phyloP scores from a whole-genome alignment of 2,113 vertebrate genomes.

The Odocoileus hemionus region DNA sequence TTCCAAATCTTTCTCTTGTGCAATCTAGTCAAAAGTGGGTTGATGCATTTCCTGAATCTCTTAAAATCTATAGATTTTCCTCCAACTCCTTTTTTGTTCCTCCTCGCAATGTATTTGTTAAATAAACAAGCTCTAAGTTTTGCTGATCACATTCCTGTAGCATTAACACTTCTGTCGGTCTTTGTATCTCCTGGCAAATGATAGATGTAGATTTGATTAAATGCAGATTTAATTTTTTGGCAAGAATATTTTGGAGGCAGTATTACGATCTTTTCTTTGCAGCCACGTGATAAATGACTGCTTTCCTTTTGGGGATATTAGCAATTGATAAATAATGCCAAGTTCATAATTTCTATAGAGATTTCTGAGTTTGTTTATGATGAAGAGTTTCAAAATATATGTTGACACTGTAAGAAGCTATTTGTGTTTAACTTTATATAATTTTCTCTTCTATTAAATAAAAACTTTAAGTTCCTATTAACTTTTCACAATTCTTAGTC shows the following conservation, averaged over 20 bases:
- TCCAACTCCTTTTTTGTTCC: background rate
- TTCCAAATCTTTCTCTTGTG: background rate
- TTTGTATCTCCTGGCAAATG: background rate
- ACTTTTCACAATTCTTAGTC: background rate
- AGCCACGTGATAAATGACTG: background rate
- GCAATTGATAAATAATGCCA: background rate
- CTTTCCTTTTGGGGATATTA: background rate
- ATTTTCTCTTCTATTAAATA: background rate
- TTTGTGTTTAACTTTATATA: background rate
- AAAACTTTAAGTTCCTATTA: background rate
- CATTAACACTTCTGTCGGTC: background rate
- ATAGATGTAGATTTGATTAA: background rate
- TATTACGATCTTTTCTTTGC: background rate
- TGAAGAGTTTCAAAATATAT: background rate
- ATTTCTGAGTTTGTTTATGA: background rate
- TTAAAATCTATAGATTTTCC: background rate
- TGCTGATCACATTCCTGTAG: background rate
- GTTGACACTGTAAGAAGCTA: background rate
- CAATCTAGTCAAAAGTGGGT: background rate
- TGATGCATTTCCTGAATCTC: background rate
- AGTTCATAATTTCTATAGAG: background rate
- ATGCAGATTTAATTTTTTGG: background rate
- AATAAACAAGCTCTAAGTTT: background rate
- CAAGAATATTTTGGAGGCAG: background rate
- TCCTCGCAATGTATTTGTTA: background rate